Evolutionary conservation across 92 coral and sea anemone genomes (phyloP).

Genomic region (Pocillopora grandis): DNA sequence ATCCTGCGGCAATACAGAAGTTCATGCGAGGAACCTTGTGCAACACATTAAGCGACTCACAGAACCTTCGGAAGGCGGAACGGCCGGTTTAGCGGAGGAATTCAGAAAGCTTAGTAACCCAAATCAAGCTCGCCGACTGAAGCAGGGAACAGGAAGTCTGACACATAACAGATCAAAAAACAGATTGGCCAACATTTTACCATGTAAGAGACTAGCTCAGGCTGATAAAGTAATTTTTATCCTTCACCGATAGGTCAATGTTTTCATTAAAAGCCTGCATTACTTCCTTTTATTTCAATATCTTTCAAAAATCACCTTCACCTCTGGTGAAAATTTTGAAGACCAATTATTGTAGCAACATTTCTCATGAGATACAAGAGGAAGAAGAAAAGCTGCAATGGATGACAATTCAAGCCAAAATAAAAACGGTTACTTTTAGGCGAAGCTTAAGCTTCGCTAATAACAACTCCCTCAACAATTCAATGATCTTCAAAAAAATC

Average conservation of each 20-base stretch:
- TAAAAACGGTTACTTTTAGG: too few relatives aligned
- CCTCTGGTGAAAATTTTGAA: too few relatives aligned
- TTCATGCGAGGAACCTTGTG: conserved; percentile 88
- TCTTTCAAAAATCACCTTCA: too few relatives aligned
- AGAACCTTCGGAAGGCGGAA: conserved; percentile 78
- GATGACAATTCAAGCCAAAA: too few relatives aligned
- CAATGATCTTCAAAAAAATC: background rate
- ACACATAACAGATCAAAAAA: conserved; percentile 87
- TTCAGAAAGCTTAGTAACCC: conserved; percentile 85
- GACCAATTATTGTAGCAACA: too few relatives aligned
- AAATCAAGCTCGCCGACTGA: conserved; percentile 68
- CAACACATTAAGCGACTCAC: conserved; percentile 88
- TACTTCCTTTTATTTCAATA: too few relatives aligned
- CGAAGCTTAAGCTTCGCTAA: too few relatives aligned
- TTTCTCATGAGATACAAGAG: too few relatives aligned
- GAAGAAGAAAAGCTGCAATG: too few relatives aligned
- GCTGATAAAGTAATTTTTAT: too few relatives aligned
- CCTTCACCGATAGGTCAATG: too few relatives aligned
- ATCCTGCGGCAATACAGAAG: conserved; percentile 91
- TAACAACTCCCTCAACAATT: background rate
- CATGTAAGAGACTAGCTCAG: conserved; percentile 66
- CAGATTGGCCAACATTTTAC: conserved; percentile 90
- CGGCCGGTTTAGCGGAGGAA: conserved; percentile 84
- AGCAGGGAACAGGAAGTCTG: conserved; percentile 75
- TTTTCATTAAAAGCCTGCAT: too few relatives aligned